Evolutionary conservation across 2,797 vertebrate species (phyloP).

Genomic region (Sebastes diploproa): DNA sequence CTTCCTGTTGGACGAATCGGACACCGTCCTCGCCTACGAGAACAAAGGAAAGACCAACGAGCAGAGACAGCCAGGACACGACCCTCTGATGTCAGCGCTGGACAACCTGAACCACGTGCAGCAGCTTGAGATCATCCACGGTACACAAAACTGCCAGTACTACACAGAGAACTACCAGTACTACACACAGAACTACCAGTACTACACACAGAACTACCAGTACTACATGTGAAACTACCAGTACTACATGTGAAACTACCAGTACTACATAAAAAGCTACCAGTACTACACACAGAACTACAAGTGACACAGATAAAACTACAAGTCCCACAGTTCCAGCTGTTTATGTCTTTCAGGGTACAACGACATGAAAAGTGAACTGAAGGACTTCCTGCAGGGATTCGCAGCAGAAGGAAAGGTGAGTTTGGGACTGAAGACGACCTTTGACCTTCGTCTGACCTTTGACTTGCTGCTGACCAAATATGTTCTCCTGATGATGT

Average conservation of each 20-base stretch:
- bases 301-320: background rate
- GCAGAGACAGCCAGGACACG: conserved; percentile 80
- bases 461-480: background rate
- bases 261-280: background rate
- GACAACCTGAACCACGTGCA: conserved; percentile 92
- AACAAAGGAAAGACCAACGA: conserved; percentile 89
- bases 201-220: no score
- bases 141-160: background rate
- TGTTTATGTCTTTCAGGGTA: conserved; percentile 78
- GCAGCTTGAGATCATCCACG: conserved; percentile 94
- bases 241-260: background rate
- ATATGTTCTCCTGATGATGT: conserved; percentile 71
- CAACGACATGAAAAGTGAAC: conserved; percentile 95
- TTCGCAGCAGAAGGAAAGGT: conserved; percentile 98
- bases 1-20: conserved; percentile 91
- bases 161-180: background rate
- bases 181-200: background rate
- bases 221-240: no score
- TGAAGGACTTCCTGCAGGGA: conserved; percentile 94
- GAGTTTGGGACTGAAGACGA: conserved; percentile 12
- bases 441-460: background rate
- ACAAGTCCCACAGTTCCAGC: background rate
- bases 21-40: conserved; percentile 95
- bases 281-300: background rate
- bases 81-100: conserved; percentile 94